A percentile compares a stretch with the other conserved stretches of the same genome.
phyloP scores from a whole-genome alignment of 92 coral and sea anemone species.

The Bergia sp. region DNA sequence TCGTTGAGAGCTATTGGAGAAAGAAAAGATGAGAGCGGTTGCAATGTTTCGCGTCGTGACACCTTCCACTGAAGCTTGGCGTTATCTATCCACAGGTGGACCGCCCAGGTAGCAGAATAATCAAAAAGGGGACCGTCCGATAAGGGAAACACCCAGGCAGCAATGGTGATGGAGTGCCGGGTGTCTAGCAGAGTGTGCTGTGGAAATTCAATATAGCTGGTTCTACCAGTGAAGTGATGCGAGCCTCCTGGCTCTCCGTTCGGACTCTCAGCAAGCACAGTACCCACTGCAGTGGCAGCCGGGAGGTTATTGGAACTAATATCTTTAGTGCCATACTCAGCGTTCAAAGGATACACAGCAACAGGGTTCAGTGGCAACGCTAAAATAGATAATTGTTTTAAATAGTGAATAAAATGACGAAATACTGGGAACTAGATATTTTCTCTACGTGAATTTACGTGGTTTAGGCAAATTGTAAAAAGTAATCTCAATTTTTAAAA shows the following conservation, averaged over 20 bases:
- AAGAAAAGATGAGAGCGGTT: accelerated
- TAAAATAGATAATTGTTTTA: too few relatives aligned
- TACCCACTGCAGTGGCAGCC: constrained; percentile 39
- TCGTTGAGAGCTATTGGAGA: not conserved
- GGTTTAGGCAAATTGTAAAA: too few relatives aligned
- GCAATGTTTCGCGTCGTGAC: not conserved
- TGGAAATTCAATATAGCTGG: constrained; percentile 24
- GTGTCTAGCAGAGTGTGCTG: not conserved
- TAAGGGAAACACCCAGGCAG: constrained; percentile 28
- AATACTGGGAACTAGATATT: too few relatives aligned
- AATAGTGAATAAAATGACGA: too few relatives aligned
- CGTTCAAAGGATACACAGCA: constrained; percentile 54
- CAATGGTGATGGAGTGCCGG: not conserved
- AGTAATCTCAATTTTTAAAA: too few relatives aligned
- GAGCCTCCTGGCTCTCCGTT: constrained; percentile 47
- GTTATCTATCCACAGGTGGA: not conserved
- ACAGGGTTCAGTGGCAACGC: constrained; percentile 38
- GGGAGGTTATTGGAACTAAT: constrained; percentile 47
- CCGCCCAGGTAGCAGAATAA: not conserved
- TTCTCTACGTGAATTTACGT: too few relatives aligned
- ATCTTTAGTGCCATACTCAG: constrained; percentile 49
- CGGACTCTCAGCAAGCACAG: constrained; percentile 51
- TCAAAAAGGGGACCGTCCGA: constrained; percentile 13
- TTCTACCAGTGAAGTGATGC: constrained; percentile 6
- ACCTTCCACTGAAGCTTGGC: not conserved